Evolutionary conservation across 1,140 invertebrate species (phyloP), one percentile per base, ranked within the genome.

Genomic region (Pararge aegeria): DNA sequence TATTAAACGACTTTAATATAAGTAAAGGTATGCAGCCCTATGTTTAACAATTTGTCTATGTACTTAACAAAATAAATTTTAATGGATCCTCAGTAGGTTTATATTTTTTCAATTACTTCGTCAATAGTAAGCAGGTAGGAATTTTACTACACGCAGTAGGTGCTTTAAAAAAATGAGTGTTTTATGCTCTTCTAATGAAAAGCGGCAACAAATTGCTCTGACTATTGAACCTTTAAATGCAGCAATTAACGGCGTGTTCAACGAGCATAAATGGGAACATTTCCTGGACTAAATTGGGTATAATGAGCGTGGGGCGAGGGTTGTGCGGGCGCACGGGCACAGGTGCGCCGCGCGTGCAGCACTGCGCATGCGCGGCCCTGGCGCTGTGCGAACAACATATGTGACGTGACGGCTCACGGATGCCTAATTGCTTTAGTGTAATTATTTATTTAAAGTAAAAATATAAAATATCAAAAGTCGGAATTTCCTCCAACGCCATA

Each of bases 201-300:
- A 55, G 64, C 56, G 61, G 52, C 42, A 48, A 64, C 57, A 70
- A 58, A 57, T 62, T 29, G 42, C 24, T 60, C 50, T 64, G 60
- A 66, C 66, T 72, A 70, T 61, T 71, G 59, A 70, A 61, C 68
- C 61, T 68, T 76, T 73, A 76, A 73, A 71, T 67, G 63, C 48
- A 61, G 69, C 77, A 78, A 82, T 80, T 73, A 75, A 66, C 61
- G 70, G 66, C 65, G 66, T 78, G 75, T 83, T 79, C 70, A 83
- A 78, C 72, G 67, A 83, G 75, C 75, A 76, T 80, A 78, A 80
- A 83, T 75, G 70, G 73, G 72, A 76, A 73, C 72, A 75, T 82
- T 87, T 83, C 78, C 70, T 75, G 61, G 57, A 65, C 68, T 75
- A 84, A 87, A 84, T 84, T 85, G 78, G 75, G 64, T 79, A 77